These are phyloP conservation scores for Ochropleura leucogaster DNA, from an alignment of 2,888 invertebrate genomes.

Conservation along the genomic window DNA sequence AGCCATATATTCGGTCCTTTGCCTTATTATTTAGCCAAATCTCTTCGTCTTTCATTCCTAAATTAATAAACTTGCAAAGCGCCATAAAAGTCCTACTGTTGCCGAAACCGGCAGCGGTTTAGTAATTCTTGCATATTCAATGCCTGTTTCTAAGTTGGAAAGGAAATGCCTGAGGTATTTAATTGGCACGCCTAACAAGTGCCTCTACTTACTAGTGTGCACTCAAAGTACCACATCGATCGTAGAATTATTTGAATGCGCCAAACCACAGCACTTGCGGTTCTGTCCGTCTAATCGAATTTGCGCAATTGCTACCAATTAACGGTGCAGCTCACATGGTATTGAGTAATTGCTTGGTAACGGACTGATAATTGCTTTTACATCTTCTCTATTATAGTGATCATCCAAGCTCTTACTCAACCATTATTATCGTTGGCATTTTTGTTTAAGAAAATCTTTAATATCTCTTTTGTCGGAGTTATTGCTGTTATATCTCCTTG, in stretches of 20 bases:
- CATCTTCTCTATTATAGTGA: constrained; percentile 31
- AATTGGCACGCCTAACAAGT: constrained; percentile 42
- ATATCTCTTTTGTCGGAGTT: constrained; percentile 21
- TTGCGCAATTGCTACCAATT: constrained; percentile 75
- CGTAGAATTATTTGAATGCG: constrained; percentile 56
- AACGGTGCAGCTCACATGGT: constrained; percentile 58
- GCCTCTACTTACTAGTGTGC: constrained; percentile 14
- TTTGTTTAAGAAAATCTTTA: constrained; percentile 8
- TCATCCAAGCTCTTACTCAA: constrained; percentile 11
- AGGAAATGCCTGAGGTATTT: constrained; percentile 53
- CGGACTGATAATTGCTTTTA: constrained; percentile 45
- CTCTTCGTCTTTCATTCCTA: background rate
- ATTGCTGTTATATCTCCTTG: constrained; percentile 7
- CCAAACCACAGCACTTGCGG: constrained; percentile 57
- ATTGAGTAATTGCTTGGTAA: constrained; percentile 53
- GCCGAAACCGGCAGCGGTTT: constrained; percentile 43
- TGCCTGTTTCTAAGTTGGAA: constrained; percentile 44
- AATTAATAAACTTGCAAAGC: constrained; percentile 7
- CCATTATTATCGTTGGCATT: background rate
- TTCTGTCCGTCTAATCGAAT: constrained; percentile 67
- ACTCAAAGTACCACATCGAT: constrained; percentile 44
- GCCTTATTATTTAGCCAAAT: background rate
- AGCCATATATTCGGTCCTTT: background rate
- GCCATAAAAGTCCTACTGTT: constrained; percentile 2
- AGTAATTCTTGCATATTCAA: constrained; percentile 47